Base-by-base conservation (phyloP, 2,797 vertebrate species). In the Todus mexicanus region DNA sequence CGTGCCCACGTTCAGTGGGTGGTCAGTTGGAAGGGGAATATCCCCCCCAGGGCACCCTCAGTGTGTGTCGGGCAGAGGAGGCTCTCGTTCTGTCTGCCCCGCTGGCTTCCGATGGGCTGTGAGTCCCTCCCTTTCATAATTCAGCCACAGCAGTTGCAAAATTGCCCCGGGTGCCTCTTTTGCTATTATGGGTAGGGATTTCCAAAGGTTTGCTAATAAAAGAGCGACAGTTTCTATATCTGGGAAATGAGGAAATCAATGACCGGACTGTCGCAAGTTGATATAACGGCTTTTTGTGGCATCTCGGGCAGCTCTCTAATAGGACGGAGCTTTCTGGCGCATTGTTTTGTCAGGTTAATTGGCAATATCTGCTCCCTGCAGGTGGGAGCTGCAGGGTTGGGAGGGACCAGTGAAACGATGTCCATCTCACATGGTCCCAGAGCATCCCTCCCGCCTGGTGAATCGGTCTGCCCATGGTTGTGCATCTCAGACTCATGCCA, bases 171-270 rank as follows among this genome's bases (percentile, higher is more conserved):
- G 20, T 40, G 64, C 82, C 61, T 31, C 42, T 83, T 59, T 51
- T 77, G 69, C 91, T 71, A 0, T 5, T 51, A 47, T 19, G 79
- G 66, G 75, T 54, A 80, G 50, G 85, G 47, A 91, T 93, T 93
- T 94, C 95, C 89, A 60, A 78, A 91, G 89, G 84, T 91, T 83
- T 23, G 72, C 90, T 90, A 75, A 77, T 84, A 83, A 77, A 94
- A 92, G 59, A 87, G 84, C 89, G 89, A 70, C 82, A 75, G 51
- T 75, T 91, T 63, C 87, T 60, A 0, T 57, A 77, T 35, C 89
- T 75, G 84, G 73, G 82, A 91, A 75, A 76, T 93, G 92, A 76
- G 54, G 96, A 96, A 95, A 94, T 93, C 93, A 33, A 92, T 87
- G 81, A 82, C 51, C 11, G 3, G 82, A 26, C 84, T 87, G 89